Evolutionary conservation across 2,888 invertebrate species (phyloP), one percentile per base, ranked within the genome.

Genomic region (Orthonychiurus folsomi): DNA sequence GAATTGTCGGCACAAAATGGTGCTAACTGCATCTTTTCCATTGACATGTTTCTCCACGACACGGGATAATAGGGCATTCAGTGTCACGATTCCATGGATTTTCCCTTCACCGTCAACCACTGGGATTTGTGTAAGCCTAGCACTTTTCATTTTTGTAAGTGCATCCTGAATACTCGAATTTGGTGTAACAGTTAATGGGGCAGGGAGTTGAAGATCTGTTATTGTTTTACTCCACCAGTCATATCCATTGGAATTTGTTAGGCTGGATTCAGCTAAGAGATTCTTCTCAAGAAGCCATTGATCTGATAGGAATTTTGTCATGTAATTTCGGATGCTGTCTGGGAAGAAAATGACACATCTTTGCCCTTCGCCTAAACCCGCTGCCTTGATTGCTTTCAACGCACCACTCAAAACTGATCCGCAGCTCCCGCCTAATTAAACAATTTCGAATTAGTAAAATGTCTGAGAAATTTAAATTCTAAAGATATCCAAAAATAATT

Each of bases 271-370:
- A 9, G 65, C 61, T 2, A 73, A 56, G 26, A 73, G 69, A 23
- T 65, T 69, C 23, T 71, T 61, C 59, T 73, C 72, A 64, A 87
- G 86, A 93, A 97, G 90, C 97, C 97, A 97, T 73, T 88, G 86
- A 78, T 96, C 93, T 57, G 86, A 87, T 28, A 95, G 85, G 78
- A 94, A 93, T 78, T 96, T 97, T 15, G 95, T 93, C 88, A 99
- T 89, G 78, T 99, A 99, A 79, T 99, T 99, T 68, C 99, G 75
- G 60, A 83, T 78, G 23, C 82, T 81, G 73, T 84, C 84, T 3
- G 83, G 81, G 26, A 83, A 74, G 37, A 84, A 72, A 1, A 84
- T 81, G 24, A 83, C 82, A 72, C 81, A 79, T 56, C 78, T 75
- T 67, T 82, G 79, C 3, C 79, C 81, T 66, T 78, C 76, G 66